A percentile compares a stretch with the other conserved stretches of the same genome.
Conservation (phyloP, 2,113 vertebrate species). For the Alethe diademata region DNA sequence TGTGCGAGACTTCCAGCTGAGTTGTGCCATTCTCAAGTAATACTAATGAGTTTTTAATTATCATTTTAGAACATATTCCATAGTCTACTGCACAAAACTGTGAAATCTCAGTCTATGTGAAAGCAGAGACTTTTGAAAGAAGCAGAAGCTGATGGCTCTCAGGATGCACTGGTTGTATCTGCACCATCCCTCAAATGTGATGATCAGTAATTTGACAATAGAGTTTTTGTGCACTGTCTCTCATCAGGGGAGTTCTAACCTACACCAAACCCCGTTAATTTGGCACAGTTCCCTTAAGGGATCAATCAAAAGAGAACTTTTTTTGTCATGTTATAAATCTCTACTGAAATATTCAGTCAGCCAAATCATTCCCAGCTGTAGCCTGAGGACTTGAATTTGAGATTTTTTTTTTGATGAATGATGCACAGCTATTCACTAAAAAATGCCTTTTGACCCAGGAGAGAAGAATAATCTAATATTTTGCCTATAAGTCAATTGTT, state of each 20-base stretch:
- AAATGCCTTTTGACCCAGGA: neutral
- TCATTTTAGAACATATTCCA: neutral
- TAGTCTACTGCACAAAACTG: neutral
- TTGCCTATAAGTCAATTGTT: constrained; percentile 16
- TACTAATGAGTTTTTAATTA: neutral
- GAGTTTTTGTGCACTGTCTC: neutral
- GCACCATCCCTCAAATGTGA: neutral
- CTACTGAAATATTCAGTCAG: constrained; percentile 10
- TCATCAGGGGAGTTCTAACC: neutral
- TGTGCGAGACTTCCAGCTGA: neutral
- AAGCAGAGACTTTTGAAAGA: neutral
- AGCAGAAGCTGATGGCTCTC: neutral
- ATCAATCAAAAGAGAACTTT: neutral
- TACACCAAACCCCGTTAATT: neutral
- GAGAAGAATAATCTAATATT: constrained; percentile 28
- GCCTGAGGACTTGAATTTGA: neutral
- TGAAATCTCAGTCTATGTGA: neutral
- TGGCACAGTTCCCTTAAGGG: neutral
- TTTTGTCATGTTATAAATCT: neutral
- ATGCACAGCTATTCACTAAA: neutral
- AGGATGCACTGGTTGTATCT: neutral
- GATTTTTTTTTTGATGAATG: constrained; percentile 3
- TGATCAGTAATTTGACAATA: neutral
- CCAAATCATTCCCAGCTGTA: constrained; percentile 35
- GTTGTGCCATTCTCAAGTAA: neutral